Evolutionary conservation across 2,113 vertebrate genomes (phyloP), one percentile per base, ranked within the genome.

Genomic region (Martes martes): DNA sequence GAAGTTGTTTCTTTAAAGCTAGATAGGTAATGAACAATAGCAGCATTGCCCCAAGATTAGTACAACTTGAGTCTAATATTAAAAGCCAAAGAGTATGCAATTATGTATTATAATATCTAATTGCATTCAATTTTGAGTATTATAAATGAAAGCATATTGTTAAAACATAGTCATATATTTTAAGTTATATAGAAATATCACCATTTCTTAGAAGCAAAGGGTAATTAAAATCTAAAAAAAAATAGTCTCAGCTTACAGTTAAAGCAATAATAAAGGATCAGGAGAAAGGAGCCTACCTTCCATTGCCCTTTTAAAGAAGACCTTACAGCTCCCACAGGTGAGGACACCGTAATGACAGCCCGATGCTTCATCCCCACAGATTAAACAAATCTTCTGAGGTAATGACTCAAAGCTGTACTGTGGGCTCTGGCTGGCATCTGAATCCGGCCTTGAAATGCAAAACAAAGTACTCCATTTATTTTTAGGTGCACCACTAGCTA

Each of bases 251-350:
- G 50, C 1, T 14, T 69, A 94, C 71, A 96, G 59, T 91, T 42
- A 93, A 65, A 39, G 6, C 78, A 95, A 28, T 31, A 96, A 91
- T 86, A 52, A 98, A 96, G 47, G 42, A n/a, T 57, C 39, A 88
- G 26, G 59, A 31, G 23, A 94, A 95, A 42, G 65, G 28, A 80
- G 61, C 98, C 98, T 99, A 99, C 99, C 99, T 99, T 99, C 99
- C 87, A 99, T 99, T 9, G 99, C 99, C 97, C 99, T 99, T 98
- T 99, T 99, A 98, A 99, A 99, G 99, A 99, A 99, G 97, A 99
- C 99, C 97, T 99, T 99, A 98, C 99, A 99, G 98, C 99, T 99
- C 87, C 99, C 99, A 91, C 99, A 99, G 95, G 99, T 99, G 63
- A 99, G 98, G 11, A 99, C 99, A 61, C 99, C 99, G 24, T 99